phyloP scores from a whole-genome alignment of 2,797 vertebrate genomes.

The Gymnocypris eckloni region DNA sequence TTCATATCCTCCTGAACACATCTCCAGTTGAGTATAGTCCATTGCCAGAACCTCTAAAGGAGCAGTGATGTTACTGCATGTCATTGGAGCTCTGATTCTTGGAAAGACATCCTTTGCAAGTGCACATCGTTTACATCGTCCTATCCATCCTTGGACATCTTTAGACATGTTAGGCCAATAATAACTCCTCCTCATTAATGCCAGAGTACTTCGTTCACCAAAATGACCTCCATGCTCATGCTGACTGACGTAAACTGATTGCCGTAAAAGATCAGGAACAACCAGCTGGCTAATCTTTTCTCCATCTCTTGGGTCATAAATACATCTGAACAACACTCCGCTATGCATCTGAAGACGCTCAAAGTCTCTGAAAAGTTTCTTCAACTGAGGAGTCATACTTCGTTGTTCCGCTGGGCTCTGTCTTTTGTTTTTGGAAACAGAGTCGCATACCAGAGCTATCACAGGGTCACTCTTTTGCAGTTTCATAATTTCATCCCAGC shows the following conservation, averaged over 20 bases:
- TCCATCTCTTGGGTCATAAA: slow-evolving; percentile 28
- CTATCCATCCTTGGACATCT: slow-evolving; percentile 37
- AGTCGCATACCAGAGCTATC: too few species aligned
- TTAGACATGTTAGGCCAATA: slow-evolving; percentile 38
- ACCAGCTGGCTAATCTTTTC: slow-evolving; percentile 36
- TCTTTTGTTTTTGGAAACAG: too few species aligned
- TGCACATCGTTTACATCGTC: too few species aligned
- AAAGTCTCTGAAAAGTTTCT: slow-evolving; percentile 17
- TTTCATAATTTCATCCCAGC: too few species aligned
- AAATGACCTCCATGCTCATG: slow-evolving; percentile 47
- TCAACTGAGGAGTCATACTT: neutral
- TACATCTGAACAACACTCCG: slow-evolving; percentile 27
- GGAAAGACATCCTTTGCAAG: too few species aligned
- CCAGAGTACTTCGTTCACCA: slow-evolving; percentile 22
- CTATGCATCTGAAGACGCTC: neutral
- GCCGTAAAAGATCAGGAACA: neutral
- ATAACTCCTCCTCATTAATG: slow-evolving; percentile 15
- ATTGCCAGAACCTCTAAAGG: slow-evolving; percentile 36
- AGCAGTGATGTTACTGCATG: slow-evolving; percentile 2
- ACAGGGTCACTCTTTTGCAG: too few species aligned
- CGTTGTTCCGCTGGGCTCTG: neutral
- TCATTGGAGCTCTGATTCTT: slow-evolving; percentile 25
- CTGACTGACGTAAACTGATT: slow-evolving; percentile 11
- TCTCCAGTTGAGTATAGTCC: slow-evolving; percentile 36
- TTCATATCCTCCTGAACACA: slow-evolving; percentile 18